Evolutionary conservation across 2,113 vertebrate species (phyloP).

Genomic region (Salvator merianae): DNA sequence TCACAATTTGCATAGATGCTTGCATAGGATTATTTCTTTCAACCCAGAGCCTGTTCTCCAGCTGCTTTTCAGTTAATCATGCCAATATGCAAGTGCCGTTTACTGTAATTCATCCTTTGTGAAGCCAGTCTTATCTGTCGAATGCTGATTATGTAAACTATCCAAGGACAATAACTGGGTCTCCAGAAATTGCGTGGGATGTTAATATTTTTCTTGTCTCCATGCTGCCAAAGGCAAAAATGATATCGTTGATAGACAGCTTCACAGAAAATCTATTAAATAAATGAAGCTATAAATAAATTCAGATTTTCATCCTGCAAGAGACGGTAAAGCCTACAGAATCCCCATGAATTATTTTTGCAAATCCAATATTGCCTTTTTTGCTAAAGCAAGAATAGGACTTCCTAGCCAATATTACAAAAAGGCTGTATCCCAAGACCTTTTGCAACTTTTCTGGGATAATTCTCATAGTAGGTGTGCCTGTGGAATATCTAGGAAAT

Average conservation of each 20-base stretch:
- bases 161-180: neutral
- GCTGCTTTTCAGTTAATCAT: neutral
- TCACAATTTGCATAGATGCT: neutral
- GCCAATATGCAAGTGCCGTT: neutral
- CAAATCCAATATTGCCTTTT: neutral
- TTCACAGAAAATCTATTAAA: neutral
- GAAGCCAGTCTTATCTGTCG: no score
- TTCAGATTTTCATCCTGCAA: neutral
- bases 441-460: neutral
- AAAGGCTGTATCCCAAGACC: neutral
- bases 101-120: neutral
- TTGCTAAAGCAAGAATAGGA: neutral
- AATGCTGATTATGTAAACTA: neutral
- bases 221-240: neutral
- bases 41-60: conserved; percentile 13
- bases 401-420: neutral
- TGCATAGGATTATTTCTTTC: neutral
- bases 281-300: neutral
- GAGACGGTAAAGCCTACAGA: neutral
- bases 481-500: neutral
- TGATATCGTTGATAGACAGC: neutral
- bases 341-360: neutral
- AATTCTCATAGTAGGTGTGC: neutral
- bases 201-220: neutral
- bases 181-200: neutral